phyloP scores from a whole-genome alignment of 2,797 vertebrate species.

The Hydrophis major region DNA sequence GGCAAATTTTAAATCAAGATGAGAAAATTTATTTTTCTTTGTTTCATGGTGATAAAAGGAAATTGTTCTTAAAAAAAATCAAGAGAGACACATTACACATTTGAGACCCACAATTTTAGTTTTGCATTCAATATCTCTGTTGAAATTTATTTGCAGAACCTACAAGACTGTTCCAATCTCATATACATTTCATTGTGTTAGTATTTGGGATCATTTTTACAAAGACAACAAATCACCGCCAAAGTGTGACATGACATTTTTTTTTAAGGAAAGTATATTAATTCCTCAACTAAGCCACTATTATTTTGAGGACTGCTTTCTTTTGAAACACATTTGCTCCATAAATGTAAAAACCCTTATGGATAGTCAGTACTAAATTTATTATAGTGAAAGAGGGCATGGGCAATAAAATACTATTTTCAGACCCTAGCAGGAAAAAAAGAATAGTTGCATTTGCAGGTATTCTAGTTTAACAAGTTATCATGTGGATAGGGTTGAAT shows the following conservation, averaged over 20 bases:
- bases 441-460: neutral
- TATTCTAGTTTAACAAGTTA: neutral
- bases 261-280: neutral
- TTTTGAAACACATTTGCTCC: neutral
- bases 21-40: neutral
- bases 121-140: neutral
- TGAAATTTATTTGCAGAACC: neutral
- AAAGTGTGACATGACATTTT: neutral
- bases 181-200: neutral
- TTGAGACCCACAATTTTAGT: neutral
- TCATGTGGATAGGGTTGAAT: neutral
- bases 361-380: neutral
- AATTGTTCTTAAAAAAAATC: neutral
- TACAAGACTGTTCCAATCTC: neutral
- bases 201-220: neutral
- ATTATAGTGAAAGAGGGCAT: neutral
- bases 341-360: neutral
- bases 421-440: neutral
- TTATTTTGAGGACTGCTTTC: neutral
- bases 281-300: neutral
- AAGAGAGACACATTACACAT: neutral
- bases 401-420: neutral
- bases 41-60: neutral
- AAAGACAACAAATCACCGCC: neutral
- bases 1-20: neutral